phyloP scores from a whole-genome alignment of 2,113 vertebrate species.

The Sphaerodactylus townsendi region DNA sequence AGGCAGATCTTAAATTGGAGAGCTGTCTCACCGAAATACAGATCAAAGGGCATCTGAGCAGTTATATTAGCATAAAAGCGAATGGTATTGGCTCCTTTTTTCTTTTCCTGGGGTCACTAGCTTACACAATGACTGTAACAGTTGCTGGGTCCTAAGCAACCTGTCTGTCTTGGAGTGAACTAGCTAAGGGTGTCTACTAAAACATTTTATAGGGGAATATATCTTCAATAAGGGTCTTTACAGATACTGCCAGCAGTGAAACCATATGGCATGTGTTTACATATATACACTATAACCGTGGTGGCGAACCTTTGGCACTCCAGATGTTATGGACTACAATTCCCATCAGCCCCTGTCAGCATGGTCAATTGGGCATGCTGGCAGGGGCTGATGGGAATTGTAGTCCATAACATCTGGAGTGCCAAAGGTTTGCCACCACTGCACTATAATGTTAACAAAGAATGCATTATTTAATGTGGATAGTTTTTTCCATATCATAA shows the following conservation, averaged over 20 bases:
- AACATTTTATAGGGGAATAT: conserved; percentile 63
- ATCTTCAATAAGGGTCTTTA: conserved; percentile 59
- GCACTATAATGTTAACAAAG: conserved; percentile 41
- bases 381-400: too few species aligned
- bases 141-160: conserved; percentile 57
- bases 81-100: conserved; percentile 36
- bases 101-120: conserved; percentile 46
- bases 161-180: conserved; percentile 62
- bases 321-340: too few species aligned
- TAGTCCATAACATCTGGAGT: too few species aligned
- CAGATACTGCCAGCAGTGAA: conserved; percentile 63
- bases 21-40: conserved; percentile 3
- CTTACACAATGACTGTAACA: conserved; percentile 49
- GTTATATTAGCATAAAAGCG: conserved; percentile 24
- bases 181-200: conserved; percentile 66
- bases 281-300: conserved; percentile 1
- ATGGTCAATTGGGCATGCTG: too few species aligned
- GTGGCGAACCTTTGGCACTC: too few species aligned
- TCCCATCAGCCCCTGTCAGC: too few species aligned
- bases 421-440: too few species aligned
- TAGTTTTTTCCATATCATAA: conserved; percentile 20
- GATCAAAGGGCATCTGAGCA: conserved; percentile 12
- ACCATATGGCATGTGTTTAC: conserved; percentile 26
- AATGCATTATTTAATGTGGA: conserved; percentile 22
- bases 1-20: neutral